phyloP scores from a whole-genome alignment of 2,888 invertebrate genomes.

The Cerceris ruficornis region DNA sequence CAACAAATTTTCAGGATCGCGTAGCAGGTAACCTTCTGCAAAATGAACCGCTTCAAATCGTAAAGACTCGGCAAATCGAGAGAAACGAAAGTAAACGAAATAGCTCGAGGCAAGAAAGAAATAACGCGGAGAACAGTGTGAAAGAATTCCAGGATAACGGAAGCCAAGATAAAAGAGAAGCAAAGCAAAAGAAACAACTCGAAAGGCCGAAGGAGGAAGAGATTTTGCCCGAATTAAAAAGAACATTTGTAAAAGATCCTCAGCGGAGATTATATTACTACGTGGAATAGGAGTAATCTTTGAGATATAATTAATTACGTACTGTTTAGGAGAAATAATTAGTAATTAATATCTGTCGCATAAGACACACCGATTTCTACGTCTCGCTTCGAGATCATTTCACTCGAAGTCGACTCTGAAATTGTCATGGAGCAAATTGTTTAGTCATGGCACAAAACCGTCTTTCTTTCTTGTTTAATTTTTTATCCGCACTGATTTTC shows the following conservation, averaged over 20 bases:
- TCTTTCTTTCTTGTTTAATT: background rate
- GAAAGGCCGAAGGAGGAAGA: slow-evolving; percentile 23
- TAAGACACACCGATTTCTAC: too few species aligned
- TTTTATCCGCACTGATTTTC: too few species aligned
- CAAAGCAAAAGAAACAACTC: slow-evolving; percentile 13
- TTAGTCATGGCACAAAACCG: background rate
- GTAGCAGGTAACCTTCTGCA: background rate
- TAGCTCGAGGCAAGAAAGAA: slow-evolving; percentile 4
- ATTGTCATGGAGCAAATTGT: background rate
- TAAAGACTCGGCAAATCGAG: background rate
- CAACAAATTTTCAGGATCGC: slow-evolving; percentile 5
- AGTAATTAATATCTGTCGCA: too few species aligned
- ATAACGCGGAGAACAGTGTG: background rate
- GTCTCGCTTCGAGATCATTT: too few species aligned
- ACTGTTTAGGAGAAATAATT: too few species aligned
- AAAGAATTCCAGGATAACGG: too few species aligned
- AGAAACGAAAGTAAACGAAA: background rate
- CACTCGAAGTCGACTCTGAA: too few species aligned
- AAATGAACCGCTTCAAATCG: background rate
- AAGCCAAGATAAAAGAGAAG: background rate
- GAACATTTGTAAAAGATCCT: slow-evolving; percentile 62
- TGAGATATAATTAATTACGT: too few species aligned
- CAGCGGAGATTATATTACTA: slow-evolving; percentile 66
- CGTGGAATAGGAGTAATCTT: slow-evolving; percentile 20
- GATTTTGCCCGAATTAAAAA: background rate